A percentile compares a stretch with the other conserved stretches of the same genome.
Conservation (phyloP, 2,888 invertebrate genomes). For the Nomada lathburiana region DNA sequence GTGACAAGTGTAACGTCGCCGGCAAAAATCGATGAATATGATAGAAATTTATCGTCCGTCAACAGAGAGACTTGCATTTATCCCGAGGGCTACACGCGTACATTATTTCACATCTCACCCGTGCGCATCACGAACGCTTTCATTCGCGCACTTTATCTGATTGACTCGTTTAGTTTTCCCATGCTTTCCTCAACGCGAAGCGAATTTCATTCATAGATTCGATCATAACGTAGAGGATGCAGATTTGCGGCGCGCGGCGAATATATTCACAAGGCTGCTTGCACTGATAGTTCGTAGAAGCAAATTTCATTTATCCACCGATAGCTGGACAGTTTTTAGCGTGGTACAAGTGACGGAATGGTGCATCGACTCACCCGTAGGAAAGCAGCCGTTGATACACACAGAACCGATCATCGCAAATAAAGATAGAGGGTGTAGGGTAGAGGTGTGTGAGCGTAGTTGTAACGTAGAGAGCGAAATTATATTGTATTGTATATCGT, state of each 20-base stretch:
- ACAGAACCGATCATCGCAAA: slow-evolving; percentile 42
- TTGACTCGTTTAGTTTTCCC: too few species aligned
- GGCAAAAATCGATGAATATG: background rate
- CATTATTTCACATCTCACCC: background rate
- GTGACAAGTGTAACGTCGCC: slow-evolving; percentile 30
- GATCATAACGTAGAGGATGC: background rate
- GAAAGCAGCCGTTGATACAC: slow-evolving; percentile 33
- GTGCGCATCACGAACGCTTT: background rate
- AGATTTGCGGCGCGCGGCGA: background rate
- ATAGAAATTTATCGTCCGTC: slow-evolving; percentile 5
- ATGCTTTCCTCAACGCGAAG: background rate
- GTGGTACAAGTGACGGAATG: background rate
- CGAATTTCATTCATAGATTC: background rate
- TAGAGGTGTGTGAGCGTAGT: slow-evolving; percentile 53
- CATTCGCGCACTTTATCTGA: background rate
- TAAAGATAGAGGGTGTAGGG: slow-evolving; percentile 43
- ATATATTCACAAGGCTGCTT: background rate
- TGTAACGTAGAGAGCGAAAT: slow-evolving; percentile 42
- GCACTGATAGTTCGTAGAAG: background rate
- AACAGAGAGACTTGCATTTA: background rate
- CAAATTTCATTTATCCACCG: slow-evolving; percentile 4
- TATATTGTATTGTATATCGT: slow-evolving; percentile 2
- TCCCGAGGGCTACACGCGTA: slow-evolving; percentile 1
- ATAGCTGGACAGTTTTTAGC: slow-evolving; percentile 5
- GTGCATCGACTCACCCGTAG: slow-evolving; percentile 6